Evolutionary conservation across 2,113 vertebrate genomes (phyloP), one percentile per base, ranked within the genome.

Genomic region (Bubalus kerabau): DNA sequence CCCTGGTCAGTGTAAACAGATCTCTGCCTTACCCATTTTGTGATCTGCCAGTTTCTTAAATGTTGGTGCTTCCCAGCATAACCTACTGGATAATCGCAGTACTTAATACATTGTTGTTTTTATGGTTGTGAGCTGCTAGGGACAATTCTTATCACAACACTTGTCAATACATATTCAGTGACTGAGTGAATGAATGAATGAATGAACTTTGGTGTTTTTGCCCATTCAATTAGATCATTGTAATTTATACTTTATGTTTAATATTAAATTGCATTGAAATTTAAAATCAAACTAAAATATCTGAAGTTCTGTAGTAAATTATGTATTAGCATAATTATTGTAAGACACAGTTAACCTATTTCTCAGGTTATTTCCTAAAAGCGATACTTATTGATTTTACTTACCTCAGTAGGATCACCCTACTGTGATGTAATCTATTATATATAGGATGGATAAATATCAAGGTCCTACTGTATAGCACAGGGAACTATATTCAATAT

Each of bases 281-380:
- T 90, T 97, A 90, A 95, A 94, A 84, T 91, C 48, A 94, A 88
- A 52, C 7, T 50, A 90, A 95, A 92, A 52, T 96, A 93, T 88
- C 32, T 11, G 60, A 92, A 92, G 15, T 30, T 56, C 15, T 91
- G 0, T 26, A 50, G 74, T 93, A 67, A 82, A 48, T 28, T 76
- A 76, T 43, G 32, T 23, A 78, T 62, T 85, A 74, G 7, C 54
- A 4, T 85, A 76, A 91, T 90, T 97, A 78, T 87, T 88, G 4
- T 86, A 78, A 95, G 57, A 7, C 83, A 28, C 15, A 95, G 40
- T 54, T 90, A 85, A 40, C 90, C 26, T 84, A 12, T 94, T 95
- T 90, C 84, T 94, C 17, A 46, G 57, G 8, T 67, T 32, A 56
- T 91, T 96, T 96, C 40, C 54, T 88, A 90, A 57, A 28, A 59